phyloP scores from a whole-genome alignment of 2,797 vertebrate genomes.

The Petrocephalus schoutedeni region DNA sequence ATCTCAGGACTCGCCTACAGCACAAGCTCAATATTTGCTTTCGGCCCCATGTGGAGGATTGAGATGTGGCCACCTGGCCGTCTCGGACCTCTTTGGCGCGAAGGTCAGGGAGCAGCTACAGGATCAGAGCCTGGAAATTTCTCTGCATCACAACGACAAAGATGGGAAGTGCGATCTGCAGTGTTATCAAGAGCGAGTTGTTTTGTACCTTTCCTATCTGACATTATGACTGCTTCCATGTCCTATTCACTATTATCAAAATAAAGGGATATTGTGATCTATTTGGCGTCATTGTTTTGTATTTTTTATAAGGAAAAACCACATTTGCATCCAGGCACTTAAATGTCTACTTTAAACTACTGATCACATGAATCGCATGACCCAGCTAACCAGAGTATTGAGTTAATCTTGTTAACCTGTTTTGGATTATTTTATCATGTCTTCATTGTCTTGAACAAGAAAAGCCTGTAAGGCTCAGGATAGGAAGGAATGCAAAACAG shows the following conservation, averaged over 20 bases:
- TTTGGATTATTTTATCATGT: background rate
- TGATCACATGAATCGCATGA: background rate
- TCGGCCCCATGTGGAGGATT: constrained; percentile 43
- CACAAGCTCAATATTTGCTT: constrained; percentile 60
- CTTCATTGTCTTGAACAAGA: background rate
- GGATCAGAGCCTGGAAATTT: background rate
- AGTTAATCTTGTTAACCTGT: background rate
- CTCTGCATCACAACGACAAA: background rate
- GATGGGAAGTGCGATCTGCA: background rate
- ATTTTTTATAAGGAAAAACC: background rate
- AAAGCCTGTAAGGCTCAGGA: background rate
- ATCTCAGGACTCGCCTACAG: constrained; percentile 58
- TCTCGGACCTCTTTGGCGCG: background rate
- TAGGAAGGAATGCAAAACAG: background rate
- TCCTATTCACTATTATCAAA: background rate
- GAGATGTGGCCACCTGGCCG: constrained; percentile 9
- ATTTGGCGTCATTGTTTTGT: background rate
- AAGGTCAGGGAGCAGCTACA: background rate
- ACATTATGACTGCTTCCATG: background rate
- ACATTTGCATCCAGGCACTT: background rate
- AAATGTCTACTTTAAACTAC: background rate
- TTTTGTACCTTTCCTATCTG: background rate
- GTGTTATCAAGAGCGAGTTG: background rate
- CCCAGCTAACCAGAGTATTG: background rate
- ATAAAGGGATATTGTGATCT: background rate